A percentile compares a stretch with the other conserved stretches of the same genome.
Conservation (phyloP, 2,113 vertebrate species). For the Proteles cristata region DNA sequence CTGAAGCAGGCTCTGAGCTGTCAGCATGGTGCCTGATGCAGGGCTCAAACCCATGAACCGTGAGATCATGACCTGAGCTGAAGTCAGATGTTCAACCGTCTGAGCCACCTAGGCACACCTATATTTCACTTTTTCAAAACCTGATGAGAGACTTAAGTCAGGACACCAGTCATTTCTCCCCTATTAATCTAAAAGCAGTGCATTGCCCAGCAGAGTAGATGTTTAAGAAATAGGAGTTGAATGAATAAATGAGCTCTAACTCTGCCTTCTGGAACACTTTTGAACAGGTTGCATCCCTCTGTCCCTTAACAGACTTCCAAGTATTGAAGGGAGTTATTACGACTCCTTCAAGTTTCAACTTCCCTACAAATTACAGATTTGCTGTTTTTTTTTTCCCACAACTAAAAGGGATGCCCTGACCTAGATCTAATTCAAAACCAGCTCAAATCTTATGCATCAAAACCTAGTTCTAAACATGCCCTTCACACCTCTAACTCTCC, state of each 20-base stretch:
- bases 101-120: too few species aligned
- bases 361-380: not conserved
- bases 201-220: not conserved
- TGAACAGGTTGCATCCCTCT: not conserved
- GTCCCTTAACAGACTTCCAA: not conserved
- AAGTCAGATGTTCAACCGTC: too few species aligned
- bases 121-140: constrained; percentile 12
- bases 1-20: too few species aligned
- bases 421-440: not conserved
- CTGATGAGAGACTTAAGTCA: not conserved
- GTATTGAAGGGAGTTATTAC: constrained; percentile 27
- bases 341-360: not conserved
- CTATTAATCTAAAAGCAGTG: not conserved
- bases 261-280: constrained; percentile 31
- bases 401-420: not conserved
- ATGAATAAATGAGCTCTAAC: constrained; percentile 3
- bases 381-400: not conserved
- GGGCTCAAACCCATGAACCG: too few species aligned
- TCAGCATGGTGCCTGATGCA: too few species aligned
- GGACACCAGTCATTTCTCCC: not conserved
- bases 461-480: constrained; percentile 23
- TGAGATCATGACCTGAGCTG: too few species aligned
- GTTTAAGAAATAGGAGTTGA: not conserved
- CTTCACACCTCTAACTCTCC: not conserved
- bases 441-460: constrained; percentile 10